Conservation (phyloP, 2,113 vertebrate species). For the Hydrolagus affinis region DNA sequence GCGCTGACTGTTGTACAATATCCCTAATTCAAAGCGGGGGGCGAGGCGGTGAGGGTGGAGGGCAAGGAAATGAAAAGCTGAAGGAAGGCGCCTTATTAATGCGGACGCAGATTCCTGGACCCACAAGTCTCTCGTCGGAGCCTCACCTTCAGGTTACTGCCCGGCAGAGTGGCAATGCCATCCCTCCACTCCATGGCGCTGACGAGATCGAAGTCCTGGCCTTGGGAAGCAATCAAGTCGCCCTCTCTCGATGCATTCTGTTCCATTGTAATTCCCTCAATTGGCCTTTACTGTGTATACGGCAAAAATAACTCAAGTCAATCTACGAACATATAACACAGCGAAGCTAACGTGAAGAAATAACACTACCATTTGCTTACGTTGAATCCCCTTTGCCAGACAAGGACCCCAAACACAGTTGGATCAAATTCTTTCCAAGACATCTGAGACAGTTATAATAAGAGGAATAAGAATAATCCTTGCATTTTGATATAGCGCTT, state of each 20-base stretch:
- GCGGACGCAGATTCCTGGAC: no score
- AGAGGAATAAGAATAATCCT: no score
- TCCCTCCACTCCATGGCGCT: slow-evolving; percentile 96
- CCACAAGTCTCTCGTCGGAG: fast-evolving
- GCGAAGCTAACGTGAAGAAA: not conserved
- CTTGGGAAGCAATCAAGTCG: slow-evolving; percentile 43
- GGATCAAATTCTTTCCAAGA: no score
- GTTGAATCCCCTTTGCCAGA: not conserved
- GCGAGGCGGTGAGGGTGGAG: no score
- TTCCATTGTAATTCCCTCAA: not conserved
- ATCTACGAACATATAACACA: not conserved
- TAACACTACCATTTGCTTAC: not conserved
- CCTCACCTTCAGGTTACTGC: slow-evolving; percentile 86
- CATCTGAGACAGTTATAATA: no score
- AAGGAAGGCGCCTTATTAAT: no score
- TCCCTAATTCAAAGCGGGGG: no score
- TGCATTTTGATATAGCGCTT: no score
- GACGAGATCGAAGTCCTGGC: slow-evolving; percentile 88
- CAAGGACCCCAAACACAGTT: no score
- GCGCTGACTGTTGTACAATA: no score
- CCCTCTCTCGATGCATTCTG: not conserved
- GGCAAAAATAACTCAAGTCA: not conserved
- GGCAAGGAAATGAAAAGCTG: no score
- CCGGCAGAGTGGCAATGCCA: slow-evolving; percentile 87
- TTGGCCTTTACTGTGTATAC: not conserved